Evolutionary conservation across 2,113 vertebrate species (phyloP).

Genomic region (Apodemus sylvaticus): DNA sequence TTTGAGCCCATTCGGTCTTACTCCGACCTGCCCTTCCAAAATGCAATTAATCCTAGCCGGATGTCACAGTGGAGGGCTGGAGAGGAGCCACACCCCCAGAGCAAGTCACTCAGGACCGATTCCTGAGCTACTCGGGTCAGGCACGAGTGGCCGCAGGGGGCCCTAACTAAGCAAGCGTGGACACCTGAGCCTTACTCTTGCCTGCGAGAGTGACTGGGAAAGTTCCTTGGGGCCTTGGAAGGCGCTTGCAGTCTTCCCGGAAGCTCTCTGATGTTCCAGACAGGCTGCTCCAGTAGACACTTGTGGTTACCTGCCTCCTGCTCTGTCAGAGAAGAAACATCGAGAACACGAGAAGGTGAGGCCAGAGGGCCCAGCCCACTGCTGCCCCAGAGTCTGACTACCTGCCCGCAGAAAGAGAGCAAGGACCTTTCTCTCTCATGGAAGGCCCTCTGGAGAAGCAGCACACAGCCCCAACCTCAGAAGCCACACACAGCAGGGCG

Average conservation of each 20-base stretch:
- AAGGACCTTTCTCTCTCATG: neutral
- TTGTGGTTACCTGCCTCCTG: neutral
- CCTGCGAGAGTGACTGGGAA: neutral
- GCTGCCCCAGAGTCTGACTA: rapidly evolving
- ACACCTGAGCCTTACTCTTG: rapidly evolving
- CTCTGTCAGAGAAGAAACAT: neutral
- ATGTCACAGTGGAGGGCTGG: neutral
- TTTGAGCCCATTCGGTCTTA: neutral
- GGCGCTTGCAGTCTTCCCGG: neutral
- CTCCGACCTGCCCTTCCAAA: neutral
- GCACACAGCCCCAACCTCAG: neutral
- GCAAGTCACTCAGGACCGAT: neutral
- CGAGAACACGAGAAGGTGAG: rapidly evolving
- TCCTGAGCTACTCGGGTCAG: neutral
- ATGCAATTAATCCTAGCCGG: neutral
- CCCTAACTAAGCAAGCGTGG: neutral
- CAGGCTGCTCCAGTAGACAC: neutral
- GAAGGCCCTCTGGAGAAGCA: neutral
- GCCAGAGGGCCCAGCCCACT: neutral
- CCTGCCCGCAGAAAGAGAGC: neutral
- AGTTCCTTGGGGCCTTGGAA: neutral
- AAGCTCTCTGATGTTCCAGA: neutral
- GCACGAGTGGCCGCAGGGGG: neutral
- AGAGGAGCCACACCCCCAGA: neutral
- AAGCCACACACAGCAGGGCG: neutral